A percentile compares a stretch with the other conserved stretches of the same genome.
Evolutionary conservation across 2,888 invertebrate species (phyloP).

Genomic region (Unio pictorum): DNA sequence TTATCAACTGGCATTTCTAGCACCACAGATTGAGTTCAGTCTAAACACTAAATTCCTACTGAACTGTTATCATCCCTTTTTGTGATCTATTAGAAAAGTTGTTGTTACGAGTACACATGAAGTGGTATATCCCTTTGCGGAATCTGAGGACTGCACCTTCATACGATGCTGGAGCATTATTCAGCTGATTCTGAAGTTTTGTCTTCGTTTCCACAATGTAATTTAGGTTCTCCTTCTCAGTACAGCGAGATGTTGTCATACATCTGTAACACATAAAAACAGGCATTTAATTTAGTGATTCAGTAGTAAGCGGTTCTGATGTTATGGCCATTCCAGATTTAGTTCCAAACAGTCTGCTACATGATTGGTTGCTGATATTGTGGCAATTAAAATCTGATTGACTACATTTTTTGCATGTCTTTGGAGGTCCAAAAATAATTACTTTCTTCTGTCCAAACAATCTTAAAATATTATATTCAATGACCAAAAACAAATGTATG

Average conservation of each 20-base stretch:
- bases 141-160: slow-evolving; percentile 64
- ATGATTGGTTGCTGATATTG: too few relatives aligned
- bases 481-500: too few relatives aligned
- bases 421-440: too few relatives aligned
- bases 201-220: slow-evolving; percentile 45
- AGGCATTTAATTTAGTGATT: neutral
- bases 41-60: slow-evolving; percentile 16
- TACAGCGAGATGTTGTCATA: slow-evolving; percentile 35
- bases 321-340: too few relatives aligned
- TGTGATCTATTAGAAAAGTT: slow-evolving; percentile 69
- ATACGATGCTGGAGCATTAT: slow-evolving; percentile 70
- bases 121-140: slow-evolving; percentile 62
- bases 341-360: too few relatives aligned
- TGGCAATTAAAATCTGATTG: too few relatives aligned
- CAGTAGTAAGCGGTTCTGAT: too few relatives aligned
- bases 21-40: too few relatives aligned
- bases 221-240: slow-evolving; percentile 17
- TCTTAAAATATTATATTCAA: too few relatives aligned
- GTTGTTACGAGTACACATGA: slow-evolving; percentile 69
- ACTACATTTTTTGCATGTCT: too few relatives aligned
- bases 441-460: too few relatives aligned
- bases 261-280: slow-evolving; percentile 37
- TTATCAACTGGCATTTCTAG: too few relatives aligned
- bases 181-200: slow-evolving; percentile 55
- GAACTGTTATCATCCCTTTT: slow-evolving; percentile 61